Base-by-base conservation (phyloP, 2,113 vertebrate genomes). In the Tragelaphus imberbis region DNA sequence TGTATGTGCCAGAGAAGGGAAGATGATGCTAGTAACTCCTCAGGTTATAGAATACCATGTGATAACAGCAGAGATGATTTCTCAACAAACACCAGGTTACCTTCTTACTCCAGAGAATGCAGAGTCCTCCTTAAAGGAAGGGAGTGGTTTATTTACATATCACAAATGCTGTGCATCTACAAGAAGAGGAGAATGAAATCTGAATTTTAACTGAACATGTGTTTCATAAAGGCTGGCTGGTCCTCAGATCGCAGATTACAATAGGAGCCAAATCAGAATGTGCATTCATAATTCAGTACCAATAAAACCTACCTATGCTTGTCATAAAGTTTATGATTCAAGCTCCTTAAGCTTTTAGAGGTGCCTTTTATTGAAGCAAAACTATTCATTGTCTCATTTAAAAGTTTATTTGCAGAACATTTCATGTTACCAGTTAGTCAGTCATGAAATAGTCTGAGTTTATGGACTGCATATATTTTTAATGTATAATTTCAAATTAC, bases 361-460 rank as follows among this genome's bases (percentile, higher is more conserved):
- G 56, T 90, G n/a, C 0, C 59, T 97, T 97, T 98, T 84, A 95
- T 71, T 77, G 75, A 94, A 94, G 86, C 61, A 94, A 96, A 97
- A 84, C 88, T 53, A 91, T 80, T 94, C 91, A 81, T 85, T 96
- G 84, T 97, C 95, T 97, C 92, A n/a, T 95, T 98, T 98, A 97
- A 97, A 98, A 98, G 61, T 96, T 98, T 97, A 97, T 98, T 98
- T 98, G 97, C 90, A 96, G 92, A 97, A 97, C 94, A 97, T 19
- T 97, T 98, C 96, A 63, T 97, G 92, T 79, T 47, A 0, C 95
- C 95, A 56, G 96, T 85, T 97, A 97, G 93, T 98, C 93, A 95
- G 59, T 97, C 90, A 94, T 97, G 91, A 98, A 97, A 95, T 97
- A 51, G 81, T 91, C 91, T 96, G n/a, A 92, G 82, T 98, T 98